Conservation (phyloP, 2,888 invertebrate species). For the Acanthoscelides obtectus region DNA sequence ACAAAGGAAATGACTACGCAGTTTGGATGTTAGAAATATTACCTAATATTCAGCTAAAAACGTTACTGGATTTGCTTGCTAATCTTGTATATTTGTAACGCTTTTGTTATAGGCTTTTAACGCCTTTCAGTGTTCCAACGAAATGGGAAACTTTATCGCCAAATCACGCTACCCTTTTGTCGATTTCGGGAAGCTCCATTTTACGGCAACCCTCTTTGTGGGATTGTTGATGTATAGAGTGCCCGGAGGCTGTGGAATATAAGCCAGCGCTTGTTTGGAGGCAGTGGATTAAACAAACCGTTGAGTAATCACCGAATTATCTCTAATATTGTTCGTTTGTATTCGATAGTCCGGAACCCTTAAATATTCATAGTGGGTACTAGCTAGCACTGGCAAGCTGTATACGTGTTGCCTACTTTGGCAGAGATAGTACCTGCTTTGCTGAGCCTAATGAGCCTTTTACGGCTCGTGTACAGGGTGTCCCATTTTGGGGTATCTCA, state of each 20-base stretch:
- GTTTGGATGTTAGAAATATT: not conserved
- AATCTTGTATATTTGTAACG: not conserved
- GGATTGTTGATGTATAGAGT: not conserved
- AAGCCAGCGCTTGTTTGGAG: not conserved
- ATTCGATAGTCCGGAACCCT: too few relatives aligned
- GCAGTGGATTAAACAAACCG: not conserved
- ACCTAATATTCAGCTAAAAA: not conserved
- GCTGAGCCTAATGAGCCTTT: too few relatives aligned
- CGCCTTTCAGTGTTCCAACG: not conserved
- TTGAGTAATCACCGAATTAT: too few relatives aligned
- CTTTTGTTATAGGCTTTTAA: not conserved
- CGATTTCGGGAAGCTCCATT: not conserved
- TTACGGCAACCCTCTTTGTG: not conserved
- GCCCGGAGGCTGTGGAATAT: not conserved
- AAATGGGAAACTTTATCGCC: not conserved
- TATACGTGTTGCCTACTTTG: too few relatives aligned
- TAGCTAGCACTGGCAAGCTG: too few relatives aligned
- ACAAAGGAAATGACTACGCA: not conserved
- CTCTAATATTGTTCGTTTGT: too few relatives aligned
- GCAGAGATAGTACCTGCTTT: too few relatives aligned
- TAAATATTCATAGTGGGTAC: too few relatives aligned
- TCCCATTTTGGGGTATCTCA: too few relatives aligned
- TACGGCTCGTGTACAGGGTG: too few relatives aligned
- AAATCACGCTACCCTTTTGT: not conserved
- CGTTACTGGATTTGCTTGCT: not conserved